These are phyloP conservation scores for Trichomalopsis sarcophagae DNA, from an alignment of 1,140 invertebrate genomes.

Conservation along the genomic window DNA sequence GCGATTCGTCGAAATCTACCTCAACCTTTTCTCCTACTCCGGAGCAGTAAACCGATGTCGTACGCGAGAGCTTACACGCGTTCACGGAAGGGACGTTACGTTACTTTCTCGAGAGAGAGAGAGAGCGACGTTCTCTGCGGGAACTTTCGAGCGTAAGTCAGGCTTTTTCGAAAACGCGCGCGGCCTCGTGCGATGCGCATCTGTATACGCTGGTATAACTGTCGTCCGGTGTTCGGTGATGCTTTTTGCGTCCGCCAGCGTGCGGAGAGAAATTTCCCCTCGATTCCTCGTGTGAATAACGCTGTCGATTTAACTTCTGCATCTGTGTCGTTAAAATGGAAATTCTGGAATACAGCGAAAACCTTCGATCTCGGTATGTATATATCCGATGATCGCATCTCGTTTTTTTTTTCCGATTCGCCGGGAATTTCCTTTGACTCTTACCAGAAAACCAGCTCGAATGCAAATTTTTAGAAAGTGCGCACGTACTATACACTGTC, in stretches of 20 bases:
- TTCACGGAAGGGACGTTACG: not conserved
- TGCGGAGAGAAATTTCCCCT: not conserved
- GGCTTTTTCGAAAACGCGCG: not conserved
- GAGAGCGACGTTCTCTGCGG: not conserved
- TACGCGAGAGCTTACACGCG: not conserved
- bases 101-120: not conserved
- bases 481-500: not conserved
- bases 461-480: not conserved
- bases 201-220: not conserved
- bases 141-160: slow-evolving; percentile 5
- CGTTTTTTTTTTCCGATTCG: too few species aligned
- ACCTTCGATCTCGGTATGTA: too few species aligned
- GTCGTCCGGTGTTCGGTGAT: not conserved
- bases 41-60: not conserved
- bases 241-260: not conserved
- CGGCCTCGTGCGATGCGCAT: not conserved
- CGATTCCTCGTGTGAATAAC: too few species aligned
- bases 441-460: not conserved
- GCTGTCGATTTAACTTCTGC: too few species aligned
- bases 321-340: too few species aligned
- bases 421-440: too few species aligned
- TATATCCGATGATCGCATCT: not conserved
- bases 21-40: not conserved
- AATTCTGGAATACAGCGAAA: too few species aligned
- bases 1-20: too few species aligned